Base-by-base conservation (phyloP, 2,797 vertebrate species). In the Gobionotothen gibberifrons region DNA sequence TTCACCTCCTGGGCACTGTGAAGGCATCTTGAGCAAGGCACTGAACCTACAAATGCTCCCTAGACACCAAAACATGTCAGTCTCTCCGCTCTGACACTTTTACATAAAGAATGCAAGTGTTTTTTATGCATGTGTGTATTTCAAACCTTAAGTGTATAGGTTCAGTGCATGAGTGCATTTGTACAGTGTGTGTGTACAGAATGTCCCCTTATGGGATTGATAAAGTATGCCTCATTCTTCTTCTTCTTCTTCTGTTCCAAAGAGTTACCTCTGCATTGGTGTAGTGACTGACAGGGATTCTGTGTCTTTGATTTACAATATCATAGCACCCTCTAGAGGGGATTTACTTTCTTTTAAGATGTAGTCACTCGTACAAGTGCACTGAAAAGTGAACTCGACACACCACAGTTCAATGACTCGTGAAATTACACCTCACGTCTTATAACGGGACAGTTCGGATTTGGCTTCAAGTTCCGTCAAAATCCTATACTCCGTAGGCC, bases 391-490 rank as follows among this genome's bases (percentile, higher is more conserved):
- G 72, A 81, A 70, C 61, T 43, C 40, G 29, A 78, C 65, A 55
- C 40, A 39, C 49, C 66, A 77, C 87, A 75, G 82, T 64, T 83
- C 87, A 91, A 54, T 83, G 87, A 84, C 49, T 87, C 62, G 65
- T 85, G 84, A 91, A 90, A 92, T 90, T 87, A 79, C 81, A 81
- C 76, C 67, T 70, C 54, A 17, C 17, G 15, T 69, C 68, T 81
- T 76, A 56, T 49, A 82, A 76, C 63, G 75, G 72, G 78, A 80
- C 62, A 68, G 71, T 59, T 85, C 70, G 72, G 58, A 76, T 76
- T 76, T 80, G 29, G 64, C 53, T 81, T 74, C 10, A 51, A 75
- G 64, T 76, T 69, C 42, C 66, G 74, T 59, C 10, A 46, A 44
- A 79, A 55, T 63, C 17, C 49, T 54, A 72, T 48, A 48, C 32